Evolutionary conservation across 1,140 invertebrate genomes (phyloP), one percentile per base, ranked within the genome.

Genomic region (Monochamus saltuarius): DNA sequence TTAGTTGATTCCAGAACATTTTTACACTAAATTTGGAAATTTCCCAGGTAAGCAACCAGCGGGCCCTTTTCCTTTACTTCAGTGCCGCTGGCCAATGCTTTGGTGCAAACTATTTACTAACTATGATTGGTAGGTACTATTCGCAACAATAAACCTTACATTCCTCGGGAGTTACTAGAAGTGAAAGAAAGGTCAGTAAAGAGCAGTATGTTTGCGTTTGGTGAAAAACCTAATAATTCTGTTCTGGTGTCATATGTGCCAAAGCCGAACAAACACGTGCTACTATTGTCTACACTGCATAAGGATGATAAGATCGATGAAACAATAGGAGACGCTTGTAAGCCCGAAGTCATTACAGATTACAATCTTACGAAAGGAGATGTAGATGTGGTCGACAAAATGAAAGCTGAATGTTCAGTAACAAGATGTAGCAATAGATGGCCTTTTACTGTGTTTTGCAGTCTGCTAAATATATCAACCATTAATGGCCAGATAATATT

Each of bases 281-380:
- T 76, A 19, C 43, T 76, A 16, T 14, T 70, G 7, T 69, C 71
- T 4, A 56, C 67, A 0, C 73, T 70, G 66, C 75, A 76, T 64
- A 45, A 66, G 58, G 60, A 62, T 35, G 40, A 55, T 34, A 50
- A 45, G n/a, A n/a, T n/a, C n/a, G n/a, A 10, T 43, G 63, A n/a
- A 57, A 73, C 47, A 17, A 62, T 10, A 7, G n/a, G 17, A 11
- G n/a, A 17, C 10, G 34, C n/a, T n/a, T n/a, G 56, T 35, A 58
- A 58, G 37, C 56, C 45, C 9, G 46, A 58, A 36, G 50, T 58
- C 13, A 51, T 58, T 14, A 50, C 17, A 7, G 49, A 50, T 35
- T 50, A 50, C 46, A 58, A 58, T 34, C n/a, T 11, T 17, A 59
- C n/a, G n/a, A n/a, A n/a, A n/a, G n/a, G n/a, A n/a, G n/a, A n/a